Evolutionary conservation across 1,140 invertebrate species (phyloP), one percentile per base, ranked within the genome.

Genomic region (Odontomachus brunneus): DNA sequence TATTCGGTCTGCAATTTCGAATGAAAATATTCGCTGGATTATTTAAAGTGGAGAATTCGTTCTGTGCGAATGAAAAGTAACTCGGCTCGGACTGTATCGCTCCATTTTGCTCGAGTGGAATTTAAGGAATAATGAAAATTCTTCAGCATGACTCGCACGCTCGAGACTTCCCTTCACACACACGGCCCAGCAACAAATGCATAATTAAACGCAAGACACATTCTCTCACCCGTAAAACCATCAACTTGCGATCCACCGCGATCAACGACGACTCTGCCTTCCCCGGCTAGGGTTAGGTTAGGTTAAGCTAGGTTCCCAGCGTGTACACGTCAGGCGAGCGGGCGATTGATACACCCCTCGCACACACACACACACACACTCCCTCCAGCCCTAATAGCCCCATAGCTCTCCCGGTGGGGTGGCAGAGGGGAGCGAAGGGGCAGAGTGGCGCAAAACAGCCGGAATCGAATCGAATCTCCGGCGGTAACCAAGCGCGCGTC

Each of bases 381-480:
- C 3, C 59, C 22, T 22, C 29, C 5, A n/a, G n/a, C n/a, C 17
- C 38, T 49, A 48, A 63, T 75, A 44, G 24, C 22, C 2, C 44
- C 14, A 9, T 1, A 44, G 38, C 15, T 7, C 57, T 44, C 24
- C 24, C 14, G n/a, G 19, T 0, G 3, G 53, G 55, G 19, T 22
- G 19, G 33, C n/a, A 53, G 9, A 5, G 38, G 38, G 38, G 38
- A 24, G 19, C 12, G 0, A 44, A 29, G 22, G 73, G 29, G 2
- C 29, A 33, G 5, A 5, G 51, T n/a, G 60, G 48, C 49, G 62
- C 74, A 19, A 66, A 65, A n/a, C 26, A 44, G 15, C 24, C 22
- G 66, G 48, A 26, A 33, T 53, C 26, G 73, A 51, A 75, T 63
- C 62, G 63, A 53, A 55, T 78, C 63, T 53, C 19, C 74, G 17